Conservation (phyloP, 2,888 invertebrate genomes). For the Nasonovia ribisnigri region DNA sequence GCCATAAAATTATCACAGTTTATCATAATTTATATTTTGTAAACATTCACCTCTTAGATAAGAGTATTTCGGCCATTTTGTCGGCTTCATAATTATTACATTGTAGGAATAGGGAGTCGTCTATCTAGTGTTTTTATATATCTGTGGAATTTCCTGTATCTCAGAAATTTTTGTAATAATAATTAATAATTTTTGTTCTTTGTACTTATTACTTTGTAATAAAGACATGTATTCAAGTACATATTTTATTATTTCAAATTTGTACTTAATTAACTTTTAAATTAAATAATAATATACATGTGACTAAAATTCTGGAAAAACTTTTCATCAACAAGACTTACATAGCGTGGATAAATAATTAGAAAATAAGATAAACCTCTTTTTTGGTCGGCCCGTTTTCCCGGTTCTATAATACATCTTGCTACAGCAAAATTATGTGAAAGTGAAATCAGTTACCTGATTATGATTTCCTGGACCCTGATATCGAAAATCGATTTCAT, state of each 20-base stretch:
- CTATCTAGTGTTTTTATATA: too few species aligned
- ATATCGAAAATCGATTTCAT: not conserved
- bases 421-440: not conserved
- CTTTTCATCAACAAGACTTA: not conserved
- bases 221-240: not conserved
- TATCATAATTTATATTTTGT: too few species aligned
- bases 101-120: too few species aligned
- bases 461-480: not conserved
- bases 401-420: not conserved
- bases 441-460: not conserved
- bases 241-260: too few species aligned
- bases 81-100: too few species aligned
- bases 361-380: not conserved
- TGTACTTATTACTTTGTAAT: too few species aligned
- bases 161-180: too few species aligned
- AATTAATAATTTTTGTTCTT: too few species aligned
- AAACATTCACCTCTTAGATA: too few species aligned
- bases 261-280: not conserved
- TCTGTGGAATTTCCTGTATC: too few species aligned
- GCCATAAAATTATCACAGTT: too few species aligned
- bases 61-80: too few species aligned
- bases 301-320: not conserved
- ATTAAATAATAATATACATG: not conserved
- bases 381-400: not conserved
- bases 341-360: not conserved